phyloP scores from a whole-genome alignment of 1,140 invertebrate genomes.

The Neuroterus valhalla region DNA sequence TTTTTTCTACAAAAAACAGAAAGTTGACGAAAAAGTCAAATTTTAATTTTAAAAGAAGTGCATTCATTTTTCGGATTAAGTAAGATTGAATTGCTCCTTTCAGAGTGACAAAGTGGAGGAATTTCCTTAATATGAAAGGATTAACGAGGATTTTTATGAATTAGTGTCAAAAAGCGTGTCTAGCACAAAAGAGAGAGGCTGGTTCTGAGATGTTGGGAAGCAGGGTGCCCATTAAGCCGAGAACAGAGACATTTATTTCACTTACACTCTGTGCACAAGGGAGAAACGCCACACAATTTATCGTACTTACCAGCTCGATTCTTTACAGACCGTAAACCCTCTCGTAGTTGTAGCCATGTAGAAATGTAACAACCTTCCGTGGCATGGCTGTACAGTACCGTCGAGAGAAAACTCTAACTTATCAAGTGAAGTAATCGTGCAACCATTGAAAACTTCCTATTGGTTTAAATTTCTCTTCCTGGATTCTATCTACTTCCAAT shows the following conservation, averaged over 20 bases:
- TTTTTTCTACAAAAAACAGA: too few species aligned
- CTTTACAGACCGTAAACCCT: slow-evolving; percentile 63
- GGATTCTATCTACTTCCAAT: background rate
- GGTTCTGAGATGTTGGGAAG: slow-evolving; percentile 51
- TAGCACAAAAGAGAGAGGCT: slow-evolving; percentile 34
- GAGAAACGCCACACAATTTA: slow-evolving; percentile 62
- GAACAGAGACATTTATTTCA: slow-evolving; percentile 66
- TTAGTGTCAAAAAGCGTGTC: slow-evolving; percentile 38
- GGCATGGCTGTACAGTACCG: background rate
- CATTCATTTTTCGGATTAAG: too few species aligned
- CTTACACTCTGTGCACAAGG: slow-evolving; percentile 60
- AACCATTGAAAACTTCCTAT: background rate
- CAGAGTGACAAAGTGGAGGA: background rate
- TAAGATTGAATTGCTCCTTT: background rate
- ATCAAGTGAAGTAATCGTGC: slow-evolving; percentile 2
- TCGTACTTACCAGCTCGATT: slow-evolving; percentile 65
- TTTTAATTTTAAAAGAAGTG: too few species aligned
- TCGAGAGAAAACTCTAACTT: slow-evolving; percentile 9
- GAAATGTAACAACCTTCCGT: background rate
- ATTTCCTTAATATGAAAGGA: background rate
- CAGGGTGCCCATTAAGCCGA: slow-evolving; percentile 59
- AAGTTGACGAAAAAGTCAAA: too few species aligned
- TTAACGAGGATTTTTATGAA: slow-evolving; percentile 47
- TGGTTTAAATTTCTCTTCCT: background rate
- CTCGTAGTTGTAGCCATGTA: slow-evolving; percentile 36